A percentile compares a stretch with the other conserved stretches of the same genome.
phyloP scores from a whole-genome alignment of 1,140 invertebrate genomes.

The Drosophila tsacasi region DNA sequence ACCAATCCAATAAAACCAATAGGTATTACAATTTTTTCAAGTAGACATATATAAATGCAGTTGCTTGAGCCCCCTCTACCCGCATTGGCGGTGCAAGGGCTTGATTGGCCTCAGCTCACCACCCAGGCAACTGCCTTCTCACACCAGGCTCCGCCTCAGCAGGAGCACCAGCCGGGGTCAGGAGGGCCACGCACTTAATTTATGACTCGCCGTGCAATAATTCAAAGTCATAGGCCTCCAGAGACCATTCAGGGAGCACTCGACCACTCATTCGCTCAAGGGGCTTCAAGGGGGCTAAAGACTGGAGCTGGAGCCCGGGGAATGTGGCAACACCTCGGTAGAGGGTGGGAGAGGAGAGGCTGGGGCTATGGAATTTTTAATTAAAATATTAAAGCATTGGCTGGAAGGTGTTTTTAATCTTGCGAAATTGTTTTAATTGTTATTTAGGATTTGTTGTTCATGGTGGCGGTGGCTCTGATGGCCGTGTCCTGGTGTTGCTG shows the following conservation, averaged over 20 bases:
- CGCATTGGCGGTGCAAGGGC: slow-evolving; percentile 1
- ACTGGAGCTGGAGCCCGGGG: slow-evolving; percentile 4
- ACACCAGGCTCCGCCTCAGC: background rate
- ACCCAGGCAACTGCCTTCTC: slow-evolving; percentile 17
- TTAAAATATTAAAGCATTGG: slow-evolving; percentile 81
- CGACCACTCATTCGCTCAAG: slow-evolving; percentile 59
- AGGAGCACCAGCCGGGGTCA: slow-evolving; percentile 12
- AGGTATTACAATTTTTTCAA: background rate
- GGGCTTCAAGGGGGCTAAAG: slow-evolving; percentile 9
- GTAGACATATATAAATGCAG: background rate
- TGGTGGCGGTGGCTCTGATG: slow-evolving; percentile 2
- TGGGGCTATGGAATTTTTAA: slow-evolving; percentile 76
- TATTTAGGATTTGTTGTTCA: slow-evolving; percentile 76
- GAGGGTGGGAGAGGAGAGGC: background rate
- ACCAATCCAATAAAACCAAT: background rate
- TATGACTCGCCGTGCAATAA: slow-evolving; percentile 81
- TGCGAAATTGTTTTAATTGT: slow-evolving; percentile 83
- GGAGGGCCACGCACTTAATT: slow-evolving; percentile 67
- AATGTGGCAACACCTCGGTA: slow-evolving; percentile 32
- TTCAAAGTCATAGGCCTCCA: slow-evolving; percentile 81
- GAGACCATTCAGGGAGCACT: slow-evolving; percentile 72
- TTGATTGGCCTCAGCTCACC: slow-evolving; percentile 7
- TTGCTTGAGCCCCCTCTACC: no score
- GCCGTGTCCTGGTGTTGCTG: slow-evolving; percentile 20
- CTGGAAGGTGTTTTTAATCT: slow-evolving; percentile 82